A percentile compares a stretch with the other conserved stretches of the same genome.
Conservation (phyloP, 2,888 invertebrate genomes). For the Taenaris catops region DNA sequence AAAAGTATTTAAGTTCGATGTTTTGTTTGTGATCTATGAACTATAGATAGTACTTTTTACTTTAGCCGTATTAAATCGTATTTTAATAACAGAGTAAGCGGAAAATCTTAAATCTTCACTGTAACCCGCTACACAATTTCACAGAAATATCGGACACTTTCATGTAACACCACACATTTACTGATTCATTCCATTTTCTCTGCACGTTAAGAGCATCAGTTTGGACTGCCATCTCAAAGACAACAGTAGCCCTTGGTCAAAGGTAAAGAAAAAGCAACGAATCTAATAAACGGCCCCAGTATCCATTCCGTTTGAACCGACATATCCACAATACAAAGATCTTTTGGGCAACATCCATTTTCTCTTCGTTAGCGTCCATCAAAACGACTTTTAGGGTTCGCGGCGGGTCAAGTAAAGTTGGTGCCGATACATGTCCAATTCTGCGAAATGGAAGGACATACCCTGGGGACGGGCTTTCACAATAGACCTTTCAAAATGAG, state of each 20-base stretch:
- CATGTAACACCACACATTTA: too few species aligned
- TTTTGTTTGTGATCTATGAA: too few species aligned
- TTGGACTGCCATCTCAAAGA: conserved; percentile 58
- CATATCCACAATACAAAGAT: conserved; percentile 51
- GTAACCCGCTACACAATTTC: too few species aligned
- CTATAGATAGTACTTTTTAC: too few species aligned
- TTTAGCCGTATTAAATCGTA: too few species aligned
- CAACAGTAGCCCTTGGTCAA: conserved; percentile 65
- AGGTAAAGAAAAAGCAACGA: conserved; percentile 72
- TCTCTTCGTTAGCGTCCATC: conserved; percentile 43
- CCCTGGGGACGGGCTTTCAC: conserved; percentile 66
- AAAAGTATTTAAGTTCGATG: too few species aligned
- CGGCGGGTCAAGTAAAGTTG: conserved; percentile 48
- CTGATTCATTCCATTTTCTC: conserved; percentile 34
- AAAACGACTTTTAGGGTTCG: conserved; percentile 42
- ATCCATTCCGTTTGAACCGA: conserved; percentile 69
- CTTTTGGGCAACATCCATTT: conserved; percentile 38
- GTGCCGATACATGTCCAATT: conserved; percentile 66
- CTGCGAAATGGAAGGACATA: conserved; percentile 71
- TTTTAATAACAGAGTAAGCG: too few species aligned
- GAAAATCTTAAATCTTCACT: too few species aligned
- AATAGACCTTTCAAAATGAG: conserved; percentile 72
- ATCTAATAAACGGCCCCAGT: conserved; percentile 71
- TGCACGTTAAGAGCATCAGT: conserved; percentile 50
- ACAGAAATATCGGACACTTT: too few species aligned